Evolutionary conservation across 2,797 vertebrate genomes (phyloP), one percentile per base, ranked within the genome.

Genomic region (Podarcis lilfordi): DNA sequence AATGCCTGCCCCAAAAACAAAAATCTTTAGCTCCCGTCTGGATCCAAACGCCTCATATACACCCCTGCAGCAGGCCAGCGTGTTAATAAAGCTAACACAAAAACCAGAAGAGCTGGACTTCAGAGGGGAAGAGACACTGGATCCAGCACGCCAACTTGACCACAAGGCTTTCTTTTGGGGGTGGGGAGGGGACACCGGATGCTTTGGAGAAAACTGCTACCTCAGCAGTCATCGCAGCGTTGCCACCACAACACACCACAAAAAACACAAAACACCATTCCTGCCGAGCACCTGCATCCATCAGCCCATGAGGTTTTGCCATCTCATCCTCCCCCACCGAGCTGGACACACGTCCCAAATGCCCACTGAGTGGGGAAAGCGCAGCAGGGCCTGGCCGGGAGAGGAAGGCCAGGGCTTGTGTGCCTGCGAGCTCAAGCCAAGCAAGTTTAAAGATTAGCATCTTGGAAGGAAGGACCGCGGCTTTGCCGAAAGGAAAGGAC

Each of bases 201-300:
- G 25, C 61, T 82, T 40, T 27, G 80, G 80, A 43, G 37, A 68
- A 93, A 92, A 91, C 59, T 25, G 89, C 90, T 86, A 84, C n/a
- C 91, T 88, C 89, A 85, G 85, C 35, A 0, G 91, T 91, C 91
- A 94, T 92, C 88, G 82, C 86, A 75, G 78, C 0, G 91, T 95
- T 95, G 92, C 95, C 87, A 95, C 91, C 94, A 93, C 93, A 95
- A 95, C 94, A 86, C 85, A 78, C 50, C 50, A 55, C 50, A 55
- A 4, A 15, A 55, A 29, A 95, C 9, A 94, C 91, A 94, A 96
- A 94, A 93, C 86, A 94, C 86, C 90, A 84, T 66, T 68, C 86
- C 87, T 83, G 72, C 0, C 55, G 29, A 93, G 93, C 95, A 94
- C 93, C 94, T 94, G 93, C 92, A 92, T 82, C 91, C 80, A n/a